Evolutionary conservation across 2,113 vertebrate species (phyloP).

Genomic region (Promerops cafer): DNA sequence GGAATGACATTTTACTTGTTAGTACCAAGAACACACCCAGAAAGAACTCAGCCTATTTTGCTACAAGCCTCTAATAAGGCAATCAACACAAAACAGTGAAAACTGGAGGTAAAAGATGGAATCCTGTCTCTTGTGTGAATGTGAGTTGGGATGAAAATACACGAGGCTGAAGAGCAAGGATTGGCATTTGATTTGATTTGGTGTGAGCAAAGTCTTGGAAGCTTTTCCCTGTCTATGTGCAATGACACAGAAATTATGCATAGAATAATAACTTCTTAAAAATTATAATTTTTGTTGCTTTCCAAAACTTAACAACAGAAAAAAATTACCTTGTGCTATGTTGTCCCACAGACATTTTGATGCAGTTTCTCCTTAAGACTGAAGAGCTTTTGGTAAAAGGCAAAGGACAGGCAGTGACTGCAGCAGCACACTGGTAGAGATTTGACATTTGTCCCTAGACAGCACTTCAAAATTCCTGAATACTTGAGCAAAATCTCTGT

Average conservation of each 20-base stretch:
- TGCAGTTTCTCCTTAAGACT: neutral
- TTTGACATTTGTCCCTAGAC: neutral
- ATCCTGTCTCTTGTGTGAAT: neutral
- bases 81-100: neutral
- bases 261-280: neutral
- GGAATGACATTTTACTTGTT: neutral
- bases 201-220: neutral
- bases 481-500: neutral
- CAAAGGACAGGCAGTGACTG: rapidly evolving
- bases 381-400: neutral
- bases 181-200: neutral
- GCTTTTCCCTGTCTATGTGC: neutral
- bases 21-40: neutral
- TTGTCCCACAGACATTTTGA: neutral
- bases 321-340: rapidly evolving
- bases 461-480: neutral
- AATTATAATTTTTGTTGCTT: neutral
- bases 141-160: neutral
- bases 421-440: neutral
- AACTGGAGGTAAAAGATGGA: neutral
- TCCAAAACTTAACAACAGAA: neutral
- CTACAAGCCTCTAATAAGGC: neutral
- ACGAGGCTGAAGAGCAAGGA: neutral
- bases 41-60: neutral
- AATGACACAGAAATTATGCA: neutral